Base-by-base conservation (phyloP, 2,888 invertebrate species). In the Macrosoma leucophasiata region DNA sequence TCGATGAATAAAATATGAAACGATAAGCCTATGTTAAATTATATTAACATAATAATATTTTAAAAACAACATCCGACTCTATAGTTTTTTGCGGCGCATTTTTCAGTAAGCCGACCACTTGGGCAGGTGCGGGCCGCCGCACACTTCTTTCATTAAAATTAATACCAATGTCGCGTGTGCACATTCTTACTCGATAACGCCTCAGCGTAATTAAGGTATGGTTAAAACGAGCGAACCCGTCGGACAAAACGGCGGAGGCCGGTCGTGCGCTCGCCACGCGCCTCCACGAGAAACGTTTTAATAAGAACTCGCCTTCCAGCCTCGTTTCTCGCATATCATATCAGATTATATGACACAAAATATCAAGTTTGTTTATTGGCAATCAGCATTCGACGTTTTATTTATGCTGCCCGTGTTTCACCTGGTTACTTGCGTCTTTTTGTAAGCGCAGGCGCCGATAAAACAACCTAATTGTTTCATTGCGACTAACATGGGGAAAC, bases 91-190 rank as follows among this genome's bases (percentile, higher is more conserved):
- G 36, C 50, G 48, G 43, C 43, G 37, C 47, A 55, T 65, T 74
- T 74, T 77, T 76, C 76, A 77, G 75, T 65, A 52, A 62, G 68
- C 58, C 69, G 70, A 59, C 66, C 62, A 66, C 62, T 62, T 52
- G 56, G 67, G 82, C 82, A 84, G 82, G 82, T 84, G 82, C 64
- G 59, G 57, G 42, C 45, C 62, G 58, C 59, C 76, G 81, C 81
- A 75, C 82, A 82, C 82, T 82, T 81, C 81, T 78, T 81, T 78
- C 82, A 82, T 82, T 84, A 81, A 81, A 81, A 84, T 82, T 84
- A 82, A 84, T 84, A 82, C 81, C 79, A 72, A 78, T 82, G 82
- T 84, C 82, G 82, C 82, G 82, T 79, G 81, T 79, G 76, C 78
- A 76, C 81, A 84, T 84, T 84, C 82, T 81, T 84, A 79, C 79